Percentiles rank a stretch among this genome's conserved stretches.
These are phyloP conservation scores for Paratilapia polleni DNA, from an alignment of 2,113 vertebrate genomes.

Conservation along the genomic window DNA sequence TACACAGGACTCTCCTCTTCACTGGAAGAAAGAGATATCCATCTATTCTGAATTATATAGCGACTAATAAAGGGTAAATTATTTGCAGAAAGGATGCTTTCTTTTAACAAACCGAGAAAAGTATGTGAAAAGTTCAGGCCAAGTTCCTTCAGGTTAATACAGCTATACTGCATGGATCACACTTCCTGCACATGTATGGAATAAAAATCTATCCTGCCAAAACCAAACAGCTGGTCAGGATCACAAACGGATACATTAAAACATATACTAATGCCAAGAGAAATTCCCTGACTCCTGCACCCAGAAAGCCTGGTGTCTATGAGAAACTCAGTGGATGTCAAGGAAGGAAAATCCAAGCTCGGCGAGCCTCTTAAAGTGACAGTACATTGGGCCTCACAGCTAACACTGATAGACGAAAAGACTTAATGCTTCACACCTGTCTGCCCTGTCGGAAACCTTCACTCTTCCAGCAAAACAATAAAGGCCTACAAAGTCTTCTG, in stretches of 20 bases:
- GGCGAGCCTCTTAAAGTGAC: not conserved
- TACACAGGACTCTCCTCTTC: not conserved
- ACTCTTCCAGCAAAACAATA: not conserved
- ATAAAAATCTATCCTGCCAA: not conserved
- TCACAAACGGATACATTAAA: not conserved
- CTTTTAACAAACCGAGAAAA: not conserved
- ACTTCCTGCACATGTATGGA: not conserved
- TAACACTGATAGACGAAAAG: not conserved
- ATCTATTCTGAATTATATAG: not conserved
- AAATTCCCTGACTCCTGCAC: not conserved
- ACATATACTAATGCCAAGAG: not conserved
- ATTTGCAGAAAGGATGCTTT: not conserved
- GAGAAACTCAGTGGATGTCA: not conserved
- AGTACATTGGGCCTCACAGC: not conserved
- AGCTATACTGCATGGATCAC: not conserved
- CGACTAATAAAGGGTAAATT: not conserved
- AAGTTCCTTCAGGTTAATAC: not conserved
- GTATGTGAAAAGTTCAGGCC: not conserved
- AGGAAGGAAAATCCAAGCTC: not conserved
- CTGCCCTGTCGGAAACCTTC: not conserved
- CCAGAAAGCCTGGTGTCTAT: not conserved
- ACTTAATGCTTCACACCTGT: not conserved
- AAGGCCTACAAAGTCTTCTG: not conserved
- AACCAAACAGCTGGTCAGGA: not conserved
- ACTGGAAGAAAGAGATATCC: not conserved